Evolutionary conservation across 2,888 invertebrate species (phyloP).

Genomic region (Maniola hyperantus): DNA sequence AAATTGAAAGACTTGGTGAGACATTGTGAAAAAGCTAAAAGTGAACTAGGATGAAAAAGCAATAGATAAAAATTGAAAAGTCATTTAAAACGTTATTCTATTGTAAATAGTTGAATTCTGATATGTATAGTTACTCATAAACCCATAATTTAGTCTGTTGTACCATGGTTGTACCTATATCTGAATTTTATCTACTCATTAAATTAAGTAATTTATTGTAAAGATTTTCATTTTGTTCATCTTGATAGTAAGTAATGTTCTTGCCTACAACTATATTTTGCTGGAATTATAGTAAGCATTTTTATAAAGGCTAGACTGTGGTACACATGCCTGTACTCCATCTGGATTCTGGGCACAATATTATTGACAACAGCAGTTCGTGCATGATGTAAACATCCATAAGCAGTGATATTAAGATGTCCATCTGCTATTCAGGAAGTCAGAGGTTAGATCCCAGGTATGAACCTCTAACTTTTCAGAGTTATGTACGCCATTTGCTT

Average conservation of each 20-base stretch:
- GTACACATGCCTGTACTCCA: too few relatives aligned
- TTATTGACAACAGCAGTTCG: too few relatives aligned
- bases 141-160: neutral
- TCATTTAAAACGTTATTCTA: neutral
- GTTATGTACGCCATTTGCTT: too few relatives aligned
- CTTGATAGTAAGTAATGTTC: neutral
- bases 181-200: neutral
- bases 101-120: slow-evolving; percentile 20
- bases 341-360: too few relatives aligned
- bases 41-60: slow-evolving; percentile 53
- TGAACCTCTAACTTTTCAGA: too few relatives aligned
- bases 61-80: neutral
- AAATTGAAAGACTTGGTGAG: slow-evolving; percentile 85
- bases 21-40: slow-evolving; percentile 83
- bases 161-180: neutral
- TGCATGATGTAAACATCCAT: too few relatives aligned
- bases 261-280: neutral
- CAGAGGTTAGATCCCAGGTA: too few relatives aligned
- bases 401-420: too few relatives aligned
- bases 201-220: neutral
- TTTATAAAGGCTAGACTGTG: too few relatives aligned
- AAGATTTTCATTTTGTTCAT: slow-evolving; percentile 1
- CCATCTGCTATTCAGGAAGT: too few relatives aligned
- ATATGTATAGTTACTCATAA: neutral
- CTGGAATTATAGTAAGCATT: too few relatives aligned